phyloP scores from a whole-genome alignment of 2,797 vertebrate species.

The Halcyon badia region DNA sequence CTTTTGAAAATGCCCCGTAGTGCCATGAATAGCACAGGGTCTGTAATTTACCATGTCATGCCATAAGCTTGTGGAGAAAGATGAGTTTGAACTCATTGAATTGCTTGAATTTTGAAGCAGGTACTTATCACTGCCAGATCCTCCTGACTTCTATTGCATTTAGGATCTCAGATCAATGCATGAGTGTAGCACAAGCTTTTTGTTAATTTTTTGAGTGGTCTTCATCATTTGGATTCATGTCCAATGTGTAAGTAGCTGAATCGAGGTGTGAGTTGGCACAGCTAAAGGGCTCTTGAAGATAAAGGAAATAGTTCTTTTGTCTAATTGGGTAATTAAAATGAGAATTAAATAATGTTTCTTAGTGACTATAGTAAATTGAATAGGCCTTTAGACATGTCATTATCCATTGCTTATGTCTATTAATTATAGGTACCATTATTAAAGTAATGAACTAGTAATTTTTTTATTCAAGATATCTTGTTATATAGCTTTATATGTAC shows the following conservation, averaged over 20 bases:
- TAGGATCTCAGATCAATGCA: not conserved
- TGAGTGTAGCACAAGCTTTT: not conserved
- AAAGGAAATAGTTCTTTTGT: not conserved
- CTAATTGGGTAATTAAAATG: not conserved
- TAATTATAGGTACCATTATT: not conserved
- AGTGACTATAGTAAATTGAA: not conserved
- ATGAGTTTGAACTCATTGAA: not conserved
- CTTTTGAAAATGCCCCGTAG: not conserved
- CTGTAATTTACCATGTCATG: fast-evolving
- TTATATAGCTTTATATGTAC: not conserved
- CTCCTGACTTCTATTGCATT: not conserved
- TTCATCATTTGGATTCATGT: not conserved
- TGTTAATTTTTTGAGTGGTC: conserved; percentile 17
- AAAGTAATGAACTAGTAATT: not conserved
- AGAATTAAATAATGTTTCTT: not conserved
- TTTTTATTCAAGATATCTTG: not conserved
- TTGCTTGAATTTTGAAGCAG: not conserved
- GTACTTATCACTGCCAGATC: not conserved
- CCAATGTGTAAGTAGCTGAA: not conserved
- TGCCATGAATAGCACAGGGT: not conserved
- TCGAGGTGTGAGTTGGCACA: not conserved
- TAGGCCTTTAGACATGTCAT: not conserved
- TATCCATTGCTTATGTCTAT: not conserved
- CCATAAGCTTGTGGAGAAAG: not conserved
- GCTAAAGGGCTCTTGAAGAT: not conserved